Evolutionary conservation across 2,888 invertebrate species (phyloP).

Genomic region (Tricholauxania praeusta): DNA sequence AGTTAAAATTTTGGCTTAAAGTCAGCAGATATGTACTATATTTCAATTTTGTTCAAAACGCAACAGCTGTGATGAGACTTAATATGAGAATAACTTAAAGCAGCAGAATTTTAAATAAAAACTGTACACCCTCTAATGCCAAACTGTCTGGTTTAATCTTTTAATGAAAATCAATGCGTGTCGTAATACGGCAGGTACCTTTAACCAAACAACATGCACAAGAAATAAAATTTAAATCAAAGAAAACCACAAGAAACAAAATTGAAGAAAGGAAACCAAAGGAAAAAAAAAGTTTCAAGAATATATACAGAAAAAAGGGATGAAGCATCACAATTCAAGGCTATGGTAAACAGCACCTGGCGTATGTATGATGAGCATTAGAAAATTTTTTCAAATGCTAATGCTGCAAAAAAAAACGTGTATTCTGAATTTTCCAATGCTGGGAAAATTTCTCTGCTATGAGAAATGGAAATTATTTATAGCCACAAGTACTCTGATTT

Average conservation of each 20-base stretch:
- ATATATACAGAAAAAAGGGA: neutral
- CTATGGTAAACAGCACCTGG: too few species aligned
- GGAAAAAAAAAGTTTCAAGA: neutral
- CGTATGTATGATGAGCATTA: too few species aligned
- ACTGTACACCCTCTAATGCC: too few species aligned
- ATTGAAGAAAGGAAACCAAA: neutral
- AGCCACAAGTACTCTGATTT: too few species aligned
- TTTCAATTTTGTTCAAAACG: neutral
- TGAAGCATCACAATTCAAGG: too few species aligned
- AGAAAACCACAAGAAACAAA: constrained; percentile 22
- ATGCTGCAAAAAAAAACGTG: too few species aligned
- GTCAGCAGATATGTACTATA: too few species aligned
- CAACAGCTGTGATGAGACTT: neutral
- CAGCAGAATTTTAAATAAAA: neutral
- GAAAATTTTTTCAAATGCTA: too few species aligned
- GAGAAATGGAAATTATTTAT: too few species aligned
- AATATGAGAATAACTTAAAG: neutral
- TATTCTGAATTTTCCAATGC: too few species aligned
- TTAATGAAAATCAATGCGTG: constrained; percentile 26
- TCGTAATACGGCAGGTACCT: neutral
- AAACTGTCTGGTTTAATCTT: neutral
- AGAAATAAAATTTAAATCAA: neutral
- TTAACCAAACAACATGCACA: too few species aligned
- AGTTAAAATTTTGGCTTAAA: neutral
- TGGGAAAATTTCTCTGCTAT: too few species aligned